Percentiles rank a stretch among this genome's conserved stretches.
These are phyloP conservation scores for Syndactyla subalaris DNA, from an alignment of 2,797 vertebrate genomes.

Conservation along the genomic window DNA sequence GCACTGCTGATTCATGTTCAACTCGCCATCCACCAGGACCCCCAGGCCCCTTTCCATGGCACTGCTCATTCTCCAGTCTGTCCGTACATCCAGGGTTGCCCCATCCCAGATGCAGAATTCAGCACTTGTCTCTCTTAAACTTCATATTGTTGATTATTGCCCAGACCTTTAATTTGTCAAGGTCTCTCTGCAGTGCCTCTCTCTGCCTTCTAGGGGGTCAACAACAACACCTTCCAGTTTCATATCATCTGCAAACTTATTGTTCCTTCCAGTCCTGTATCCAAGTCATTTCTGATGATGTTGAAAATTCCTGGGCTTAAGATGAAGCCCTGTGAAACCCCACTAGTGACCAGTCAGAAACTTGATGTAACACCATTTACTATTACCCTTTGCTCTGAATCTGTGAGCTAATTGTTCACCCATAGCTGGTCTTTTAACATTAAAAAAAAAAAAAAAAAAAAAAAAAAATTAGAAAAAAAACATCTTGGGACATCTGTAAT, in stretches of 20 bases:
- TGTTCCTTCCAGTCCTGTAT: background rate
- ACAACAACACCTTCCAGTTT: background rate
- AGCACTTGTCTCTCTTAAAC: background rate
- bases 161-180: background rate
- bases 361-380: background rate
- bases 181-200: background rate
- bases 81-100: accelerated
- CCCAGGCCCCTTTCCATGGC: accelerated
- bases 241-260: background rate
- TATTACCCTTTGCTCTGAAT: background rate
- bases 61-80: background rate
- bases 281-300: accelerated
- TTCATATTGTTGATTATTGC: background rate
- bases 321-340: background rate
- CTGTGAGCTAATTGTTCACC: background rate
- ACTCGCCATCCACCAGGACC: accelerated
- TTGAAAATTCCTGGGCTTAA: background rate
- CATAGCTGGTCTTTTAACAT: background rate
- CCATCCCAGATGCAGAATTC: background rate
- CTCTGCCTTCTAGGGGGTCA: accelerated
- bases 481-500: background rate
- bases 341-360: background rate
- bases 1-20: background rate
- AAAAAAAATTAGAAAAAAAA: accelerated
- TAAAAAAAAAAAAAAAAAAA: background rate